Evolutionary conservation across 23 tunicate genomes (phyloP).

Genomic region (Ascidia mentula): DNA sequence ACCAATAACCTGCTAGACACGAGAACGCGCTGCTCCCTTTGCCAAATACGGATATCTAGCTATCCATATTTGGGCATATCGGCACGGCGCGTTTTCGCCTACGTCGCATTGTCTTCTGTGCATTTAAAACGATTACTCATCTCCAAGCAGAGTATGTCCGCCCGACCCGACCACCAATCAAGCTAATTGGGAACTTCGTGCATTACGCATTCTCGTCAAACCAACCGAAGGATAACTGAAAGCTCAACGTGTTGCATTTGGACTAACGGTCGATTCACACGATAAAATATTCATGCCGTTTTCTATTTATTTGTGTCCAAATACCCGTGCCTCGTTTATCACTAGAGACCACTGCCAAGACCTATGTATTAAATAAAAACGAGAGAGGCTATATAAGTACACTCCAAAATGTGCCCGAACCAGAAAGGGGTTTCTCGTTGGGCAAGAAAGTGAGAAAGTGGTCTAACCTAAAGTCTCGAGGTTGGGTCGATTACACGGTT

Average conservation of each 20-base stretch:
- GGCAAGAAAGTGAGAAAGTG: too few species aligned
- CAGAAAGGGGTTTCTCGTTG: too few species aligned
- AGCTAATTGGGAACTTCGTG: not conserved
- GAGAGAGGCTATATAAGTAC: too few species aligned
- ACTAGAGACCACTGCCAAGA: too few species aligned
- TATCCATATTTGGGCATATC: not conserved
- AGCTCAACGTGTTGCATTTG: not conserved
- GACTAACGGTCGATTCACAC: not conserved
- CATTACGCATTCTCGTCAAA: not conserved
- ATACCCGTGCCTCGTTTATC: too few species aligned
- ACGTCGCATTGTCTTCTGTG: not conserved
- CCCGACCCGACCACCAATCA: not conserved
- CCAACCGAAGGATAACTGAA: not conserved
- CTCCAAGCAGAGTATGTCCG: not conserved
- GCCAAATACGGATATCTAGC: not conserved
- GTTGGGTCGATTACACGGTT: too few species aligned
- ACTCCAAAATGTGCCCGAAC: too few species aligned
- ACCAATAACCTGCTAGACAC: not conserved
- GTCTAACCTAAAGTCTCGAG: too few species aligned
- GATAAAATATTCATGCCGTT: not conserved
- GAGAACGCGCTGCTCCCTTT: not conserved
- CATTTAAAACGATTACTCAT: constrained; percentile 8
- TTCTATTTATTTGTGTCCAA: too few species aligned
- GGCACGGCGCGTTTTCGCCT: not conserved
- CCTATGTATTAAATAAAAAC: too few species aligned